These are phyloP conservation scores for Acanthoscelides obtectus DNA, from an alignment of 2,888 invertebrate species.

Conservation along the genomic window DNA sequence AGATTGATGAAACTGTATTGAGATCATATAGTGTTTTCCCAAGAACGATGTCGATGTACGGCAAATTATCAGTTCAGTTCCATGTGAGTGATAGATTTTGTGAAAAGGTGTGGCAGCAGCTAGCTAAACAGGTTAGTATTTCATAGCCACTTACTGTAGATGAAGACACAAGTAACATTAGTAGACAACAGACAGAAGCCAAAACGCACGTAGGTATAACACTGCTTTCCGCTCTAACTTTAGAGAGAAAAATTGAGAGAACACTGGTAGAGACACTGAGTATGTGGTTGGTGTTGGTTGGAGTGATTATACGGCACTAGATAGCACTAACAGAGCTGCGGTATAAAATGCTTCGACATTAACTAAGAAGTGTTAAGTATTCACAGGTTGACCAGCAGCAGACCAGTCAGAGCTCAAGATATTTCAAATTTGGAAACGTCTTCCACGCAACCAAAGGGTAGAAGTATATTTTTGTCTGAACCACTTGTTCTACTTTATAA, in stretches of 20 bases:
- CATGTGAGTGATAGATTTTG: background rate
- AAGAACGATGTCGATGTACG: background rate
- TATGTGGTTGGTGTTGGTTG: constrained; percentile 28
- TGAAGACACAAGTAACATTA: constrained; percentile 46
- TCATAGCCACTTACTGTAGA: constrained; percentile 45
- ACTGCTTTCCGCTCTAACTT: constrained; percentile 32
- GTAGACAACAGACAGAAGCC: constrained; percentile 48
- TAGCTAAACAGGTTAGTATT: constrained; percentile 34
- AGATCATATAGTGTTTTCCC: too few relatives aligned
- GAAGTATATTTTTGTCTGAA: too few relatives aligned
- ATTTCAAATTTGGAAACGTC: background rate
- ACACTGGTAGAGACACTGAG: constrained; percentile 34
- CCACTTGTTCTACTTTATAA: too few relatives aligned
- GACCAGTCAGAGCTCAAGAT: background rate
- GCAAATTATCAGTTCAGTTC: too few relatives aligned
- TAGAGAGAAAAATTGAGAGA: constrained; percentile 24
- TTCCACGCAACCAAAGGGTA: background rate
- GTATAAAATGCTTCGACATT: background rate
- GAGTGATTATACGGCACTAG: constrained; percentile 32
- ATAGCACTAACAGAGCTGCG: background rate
- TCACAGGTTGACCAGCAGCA: background rate
- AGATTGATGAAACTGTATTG: too few relatives aligned
- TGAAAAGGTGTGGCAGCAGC: background rate
- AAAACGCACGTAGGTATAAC: constrained; percentile 17
- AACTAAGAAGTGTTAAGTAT: background rate